Percentiles rank a stretch among this genome's conserved stretches.
phyloP scores from a whole-genome alignment of 2,888 invertebrate genomes.

The Melikaiella ostensackeni region DNA sequence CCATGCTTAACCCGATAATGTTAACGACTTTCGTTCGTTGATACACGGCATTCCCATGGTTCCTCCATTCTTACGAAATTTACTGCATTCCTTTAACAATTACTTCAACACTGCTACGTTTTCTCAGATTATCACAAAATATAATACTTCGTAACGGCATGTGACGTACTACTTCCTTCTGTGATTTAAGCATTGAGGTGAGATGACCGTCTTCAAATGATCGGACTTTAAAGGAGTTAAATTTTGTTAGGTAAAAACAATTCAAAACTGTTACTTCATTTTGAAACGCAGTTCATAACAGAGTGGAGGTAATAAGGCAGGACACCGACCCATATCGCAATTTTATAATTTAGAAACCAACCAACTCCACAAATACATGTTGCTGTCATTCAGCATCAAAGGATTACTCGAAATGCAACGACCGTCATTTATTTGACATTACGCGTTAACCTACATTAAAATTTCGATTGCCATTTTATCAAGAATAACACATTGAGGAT shows the following conservation, averaged over 20 bases:
- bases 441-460: constrained; percentile 55
- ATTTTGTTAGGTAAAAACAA: background rate
- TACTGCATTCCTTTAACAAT: background rate
- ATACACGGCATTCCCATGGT: background rate
- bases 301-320: background rate
- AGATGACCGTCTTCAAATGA: too few species aligned
- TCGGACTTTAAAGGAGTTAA: too few species aligned
- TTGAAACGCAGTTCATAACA: too few species aligned
- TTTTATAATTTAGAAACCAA: constrained; percentile 19
- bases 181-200: too few species aligned
- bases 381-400: constrained; percentile 17
- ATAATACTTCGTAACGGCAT: too few species aligned
- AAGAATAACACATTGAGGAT: constrained; percentile 56
- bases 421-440: constrained; percentile 62
- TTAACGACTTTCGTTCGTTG: constrained; percentile 23
- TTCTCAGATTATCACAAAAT: too few species aligned
- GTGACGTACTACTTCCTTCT: too few species aligned
- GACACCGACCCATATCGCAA: background rate
- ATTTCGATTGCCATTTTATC: constrained; percentile 63
- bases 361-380: constrained; percentile 9
- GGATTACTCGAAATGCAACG: constrained; percentile 51
- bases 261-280: background rate
- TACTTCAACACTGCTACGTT: background rate
- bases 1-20: constrained; percentile 41
- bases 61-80: background rate